These are phyloP conservation scores for Reticulitermes speratus DNA, from an alignment of 1,140 invertebrate species.

Conservation along the genomic window DNA sequence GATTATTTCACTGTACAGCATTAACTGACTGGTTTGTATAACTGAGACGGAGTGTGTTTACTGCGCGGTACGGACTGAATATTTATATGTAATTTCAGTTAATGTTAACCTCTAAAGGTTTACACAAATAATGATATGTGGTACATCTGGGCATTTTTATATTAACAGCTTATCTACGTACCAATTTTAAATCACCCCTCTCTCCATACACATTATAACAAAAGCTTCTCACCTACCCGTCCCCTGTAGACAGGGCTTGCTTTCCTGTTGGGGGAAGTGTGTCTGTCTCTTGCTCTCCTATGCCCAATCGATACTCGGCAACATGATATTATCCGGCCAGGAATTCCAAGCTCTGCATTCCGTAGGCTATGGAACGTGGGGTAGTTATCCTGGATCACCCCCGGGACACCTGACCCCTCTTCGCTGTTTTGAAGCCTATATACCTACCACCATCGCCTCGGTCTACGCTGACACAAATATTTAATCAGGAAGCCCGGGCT, in stretches of 20 bases:
- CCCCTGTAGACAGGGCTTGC: too few relatives aligned
- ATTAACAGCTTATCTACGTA: not conserved
- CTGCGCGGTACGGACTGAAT: too few relatives aligned
- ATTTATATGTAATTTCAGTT: too few relatives aligned
- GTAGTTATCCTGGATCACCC: not conserved
- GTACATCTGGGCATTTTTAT: not conserved
- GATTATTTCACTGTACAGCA: too few relatives aligned
- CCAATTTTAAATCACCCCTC: not conserved
- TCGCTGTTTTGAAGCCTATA: not conserved
- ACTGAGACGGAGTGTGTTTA: too few relatives aligned
- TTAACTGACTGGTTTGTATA: too few relatives aligned
- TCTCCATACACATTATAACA: not conserved
- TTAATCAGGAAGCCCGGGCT: not conserved
- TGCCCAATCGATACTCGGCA: not conserved
- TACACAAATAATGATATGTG: not conserved
- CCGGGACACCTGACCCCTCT: not conserved
- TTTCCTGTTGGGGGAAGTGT: not conserved
- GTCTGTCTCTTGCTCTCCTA: not conserved
- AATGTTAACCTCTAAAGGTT: too few relatives aligned
- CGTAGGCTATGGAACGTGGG: not conserved
- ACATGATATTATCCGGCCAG: not conserved
- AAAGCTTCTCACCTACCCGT: not conserved
- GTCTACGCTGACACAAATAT: not conserved
- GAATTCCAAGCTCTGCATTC: slow-evolving; percentile 7
- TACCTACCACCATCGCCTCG: too few relatives aligned